Evolutionary conservation across 37 sponge, comb jelly and placozoan genomes (phyloP).

Genomic region (Amphimedon queenslandica): DNA sequence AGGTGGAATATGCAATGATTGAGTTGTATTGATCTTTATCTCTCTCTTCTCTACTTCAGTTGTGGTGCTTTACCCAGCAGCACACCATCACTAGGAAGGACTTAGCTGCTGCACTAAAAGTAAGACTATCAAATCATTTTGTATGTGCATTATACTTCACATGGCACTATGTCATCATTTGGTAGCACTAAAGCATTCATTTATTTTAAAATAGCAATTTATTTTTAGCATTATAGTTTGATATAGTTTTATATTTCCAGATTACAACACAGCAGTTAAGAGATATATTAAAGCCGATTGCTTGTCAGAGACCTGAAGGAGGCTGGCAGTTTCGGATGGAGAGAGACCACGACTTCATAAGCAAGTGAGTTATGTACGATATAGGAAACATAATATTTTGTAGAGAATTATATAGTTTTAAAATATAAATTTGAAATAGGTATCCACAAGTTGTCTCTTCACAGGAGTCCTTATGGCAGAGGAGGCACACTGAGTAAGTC

Average conservation of each 20-base stretch:
- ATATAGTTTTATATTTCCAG: neutral
- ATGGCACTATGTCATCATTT: too few species aligned
- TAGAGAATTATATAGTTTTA: neutral
- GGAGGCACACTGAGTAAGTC: constrained; percentile 36
- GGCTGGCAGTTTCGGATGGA: constrained; percentile 61
- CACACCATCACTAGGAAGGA: constrained; percentile 37
- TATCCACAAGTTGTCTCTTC: constrained; percentile 3
- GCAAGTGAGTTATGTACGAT: constrained; percentile 9
- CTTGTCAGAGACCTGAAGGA: constrained; percentile 9
- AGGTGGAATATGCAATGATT: too few species aligned
- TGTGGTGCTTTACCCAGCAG: constrained; percentile 44
- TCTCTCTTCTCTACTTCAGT: constrained; percentile 9
- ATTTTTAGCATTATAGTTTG: too few species aligned
- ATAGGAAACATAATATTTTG: neutral
- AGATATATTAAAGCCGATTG: constrained; percentile 38
- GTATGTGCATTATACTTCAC: too few species aligned
- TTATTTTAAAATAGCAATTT: too few species aligned
- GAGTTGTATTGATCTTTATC: constrained; percentile 7
- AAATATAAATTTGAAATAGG: constrained; percentile 3
- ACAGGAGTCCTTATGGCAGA: constrained; percentile 29
- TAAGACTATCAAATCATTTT: too few species aligned
- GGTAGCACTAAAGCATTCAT: too few species aligned
- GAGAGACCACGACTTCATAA: constrained; percentile 40
- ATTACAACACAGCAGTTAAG: constrained; percentile 43
- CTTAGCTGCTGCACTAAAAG: constrained; percentile 27